Conservation (phyloP, 2,797 vertebrate genomes). For the Apodemus agrarius region DNA sequence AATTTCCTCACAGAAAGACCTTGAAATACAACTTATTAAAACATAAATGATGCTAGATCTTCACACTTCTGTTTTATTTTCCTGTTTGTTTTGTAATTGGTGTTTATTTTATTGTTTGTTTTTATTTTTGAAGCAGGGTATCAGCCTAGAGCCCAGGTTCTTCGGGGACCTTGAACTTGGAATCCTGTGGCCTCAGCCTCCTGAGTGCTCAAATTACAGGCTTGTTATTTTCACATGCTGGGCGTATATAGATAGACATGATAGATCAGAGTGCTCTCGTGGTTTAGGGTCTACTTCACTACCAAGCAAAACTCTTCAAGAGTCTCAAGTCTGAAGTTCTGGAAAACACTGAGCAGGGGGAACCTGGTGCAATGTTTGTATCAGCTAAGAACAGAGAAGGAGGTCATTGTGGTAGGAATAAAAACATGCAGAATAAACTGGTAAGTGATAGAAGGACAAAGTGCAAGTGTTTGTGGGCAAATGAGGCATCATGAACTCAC, state of each 20-base stretch:
- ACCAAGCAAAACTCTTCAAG: not conserved
- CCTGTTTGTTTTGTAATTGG: not conserved
- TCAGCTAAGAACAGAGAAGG: not conserved
- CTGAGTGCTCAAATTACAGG: not conserved
- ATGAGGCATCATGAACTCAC: not conserved
- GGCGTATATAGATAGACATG: not conserved
- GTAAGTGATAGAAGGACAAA: not conserved
- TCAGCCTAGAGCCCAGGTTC: not conserved
- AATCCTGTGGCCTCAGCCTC: not conserved
- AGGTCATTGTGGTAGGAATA: not conserved
- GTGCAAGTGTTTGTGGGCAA: not conserved
- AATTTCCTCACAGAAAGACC: not conserved
- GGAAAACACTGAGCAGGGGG: not conserved
- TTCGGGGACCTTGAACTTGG: not conserved
- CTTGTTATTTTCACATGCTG: not conserved
- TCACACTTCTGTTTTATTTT: not conserved
- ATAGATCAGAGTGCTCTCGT: not conserved
- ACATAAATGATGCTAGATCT: not conserved
- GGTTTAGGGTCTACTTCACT: not conserved
- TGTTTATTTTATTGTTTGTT: not conserved
- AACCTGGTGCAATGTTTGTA: not conserved
- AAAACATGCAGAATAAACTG: not conserved
- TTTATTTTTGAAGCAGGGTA: not conserved
- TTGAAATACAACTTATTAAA: not conserved
- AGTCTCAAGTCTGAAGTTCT: not conserved